These are phyloP conservation scores for Gnatocerus cornutus DNA, from an alignment of 2,888 invertebrate species.

Conservation along the genomic window DNA sequence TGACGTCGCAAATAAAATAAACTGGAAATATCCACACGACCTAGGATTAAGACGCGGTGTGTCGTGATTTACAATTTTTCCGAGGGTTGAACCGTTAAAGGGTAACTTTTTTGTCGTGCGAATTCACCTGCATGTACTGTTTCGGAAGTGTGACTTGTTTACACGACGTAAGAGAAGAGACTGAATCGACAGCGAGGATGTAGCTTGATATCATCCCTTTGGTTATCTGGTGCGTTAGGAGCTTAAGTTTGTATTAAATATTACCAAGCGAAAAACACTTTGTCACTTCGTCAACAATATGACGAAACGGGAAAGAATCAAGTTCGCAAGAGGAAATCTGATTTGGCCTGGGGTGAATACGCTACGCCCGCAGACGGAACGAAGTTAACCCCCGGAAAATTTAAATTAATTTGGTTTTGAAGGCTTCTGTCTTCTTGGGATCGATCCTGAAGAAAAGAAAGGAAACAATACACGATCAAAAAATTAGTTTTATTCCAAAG, in stretches of 20 bases:
- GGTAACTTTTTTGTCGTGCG: conserved; percentile 2
- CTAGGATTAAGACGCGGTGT: conserved; percentile 47
- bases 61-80: conserved; percentile 29
- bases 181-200: conserved; percentile 36
- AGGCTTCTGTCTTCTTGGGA: conserved; percentile 17
- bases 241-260: conserved; percentile 39
- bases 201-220: conserved; percentile 38
- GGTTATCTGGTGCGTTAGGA: conserved; percentile 34
- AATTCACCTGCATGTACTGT: background rate
- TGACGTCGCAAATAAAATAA: conserved; percentile 54
- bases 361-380: conserved; percentile 29
- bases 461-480: background rate
- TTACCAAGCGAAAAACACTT: conserved; percentile 35
- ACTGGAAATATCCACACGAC: conserved; percentile 49
- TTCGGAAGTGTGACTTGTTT: conserved; percentile 26
- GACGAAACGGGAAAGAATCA: conserved; percentile 30
- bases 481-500: background rate
- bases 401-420: conserved; percentile 30
- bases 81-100: background rate
- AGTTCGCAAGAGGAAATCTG: conserved; percentile 26
- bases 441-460: background rate
- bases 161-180: conserved; percentile 22
- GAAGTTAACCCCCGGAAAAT: conserved; percentile 28
- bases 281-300: conserved; percentile 37
- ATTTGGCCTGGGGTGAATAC: conserved; percentile 22